Conservation (phyloP, 2,113 vertebrate species). For the Donacobius atricapilla region DNA sequence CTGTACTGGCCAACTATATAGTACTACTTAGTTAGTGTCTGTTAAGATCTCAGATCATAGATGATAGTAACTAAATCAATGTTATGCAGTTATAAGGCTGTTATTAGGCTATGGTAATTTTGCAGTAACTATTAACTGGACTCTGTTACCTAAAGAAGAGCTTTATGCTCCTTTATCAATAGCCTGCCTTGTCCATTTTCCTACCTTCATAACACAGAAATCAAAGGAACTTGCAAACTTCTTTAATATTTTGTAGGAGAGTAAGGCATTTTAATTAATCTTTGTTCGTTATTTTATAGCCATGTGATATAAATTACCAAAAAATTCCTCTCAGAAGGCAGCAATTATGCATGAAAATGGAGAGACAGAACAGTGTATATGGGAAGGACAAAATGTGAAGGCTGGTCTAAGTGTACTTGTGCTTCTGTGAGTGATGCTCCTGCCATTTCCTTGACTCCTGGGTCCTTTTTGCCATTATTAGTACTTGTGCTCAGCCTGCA, state of each 20-base stretch:
- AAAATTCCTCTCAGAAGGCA: not conserved
- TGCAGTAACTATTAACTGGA: not conserved
- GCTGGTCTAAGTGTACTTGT: not conserved
- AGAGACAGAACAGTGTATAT: not conserved
- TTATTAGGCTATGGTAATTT: not conserved
- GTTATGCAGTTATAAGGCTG: not conserved
- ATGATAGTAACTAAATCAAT: not conserved
- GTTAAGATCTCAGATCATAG: not conserved
- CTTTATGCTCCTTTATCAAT: not conserved
- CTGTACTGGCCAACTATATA: not conserved
- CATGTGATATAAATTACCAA: not conserved
- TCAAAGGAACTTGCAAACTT: not conserved
- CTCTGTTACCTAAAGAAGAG: not conserved
- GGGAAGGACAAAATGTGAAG: not conserved
- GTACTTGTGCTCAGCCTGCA: not conserved
- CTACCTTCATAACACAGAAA: not conserved
- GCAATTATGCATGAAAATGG: not conserved
- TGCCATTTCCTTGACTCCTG: not conserved
- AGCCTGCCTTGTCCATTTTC: not conserved
- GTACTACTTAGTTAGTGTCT: not conserved
- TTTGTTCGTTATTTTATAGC: not conserved
- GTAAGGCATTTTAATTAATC: not conserved
- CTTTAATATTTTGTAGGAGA: not conserved
- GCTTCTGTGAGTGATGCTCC: not conserved
- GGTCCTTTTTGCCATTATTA: not conserved